A percentile compares a stretch with the other conserved stretches of the same genome.
Evolutionary conservation across 2,113 vertebrate species (phyloP).

Genomic region (Oxyruncus cristatus): DNA sequence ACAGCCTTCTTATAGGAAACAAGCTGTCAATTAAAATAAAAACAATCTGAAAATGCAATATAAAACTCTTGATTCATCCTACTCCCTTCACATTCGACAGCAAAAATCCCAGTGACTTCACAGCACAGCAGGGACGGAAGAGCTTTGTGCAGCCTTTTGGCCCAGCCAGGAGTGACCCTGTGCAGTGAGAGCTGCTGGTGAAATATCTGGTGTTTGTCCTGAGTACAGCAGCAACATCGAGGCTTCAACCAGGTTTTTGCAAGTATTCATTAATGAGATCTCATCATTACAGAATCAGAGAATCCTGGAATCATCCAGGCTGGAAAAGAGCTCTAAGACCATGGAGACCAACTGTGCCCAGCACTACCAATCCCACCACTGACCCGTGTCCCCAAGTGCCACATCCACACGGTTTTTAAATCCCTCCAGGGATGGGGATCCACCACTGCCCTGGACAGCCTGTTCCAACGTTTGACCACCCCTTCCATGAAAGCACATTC

Average conservation of each 20-base stretch:
- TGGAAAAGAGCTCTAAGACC: neutral
- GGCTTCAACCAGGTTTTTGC: neutral
- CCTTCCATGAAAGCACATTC: neutral
- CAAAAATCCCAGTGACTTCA: neutral
- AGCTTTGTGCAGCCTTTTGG: neutral
- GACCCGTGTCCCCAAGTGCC: neutral
- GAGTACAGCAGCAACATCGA: neutral
- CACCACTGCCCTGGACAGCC: neutral
- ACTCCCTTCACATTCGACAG: neutral
- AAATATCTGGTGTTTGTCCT: neutral
- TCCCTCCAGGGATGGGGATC: neutral
- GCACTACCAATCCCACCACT: neutral
- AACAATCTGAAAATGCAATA: slow-evolving; percentile 18
- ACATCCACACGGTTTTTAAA: neutral
- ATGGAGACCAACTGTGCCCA: neutral
- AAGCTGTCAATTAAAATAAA: neutral
- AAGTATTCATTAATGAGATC: neutral
- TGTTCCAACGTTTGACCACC: neutral
- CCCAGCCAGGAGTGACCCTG: fast-evolving
- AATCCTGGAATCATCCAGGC: neutral
- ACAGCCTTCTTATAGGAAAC: neutral
- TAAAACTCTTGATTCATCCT: neutral
- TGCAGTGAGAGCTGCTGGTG: neutral
- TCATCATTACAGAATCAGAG: neutral
- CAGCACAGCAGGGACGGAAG: neutral